phyloP scores from a whole-genome alignment of 2,113 vertebrate species.

The Psittacara wagleri region DNA sequence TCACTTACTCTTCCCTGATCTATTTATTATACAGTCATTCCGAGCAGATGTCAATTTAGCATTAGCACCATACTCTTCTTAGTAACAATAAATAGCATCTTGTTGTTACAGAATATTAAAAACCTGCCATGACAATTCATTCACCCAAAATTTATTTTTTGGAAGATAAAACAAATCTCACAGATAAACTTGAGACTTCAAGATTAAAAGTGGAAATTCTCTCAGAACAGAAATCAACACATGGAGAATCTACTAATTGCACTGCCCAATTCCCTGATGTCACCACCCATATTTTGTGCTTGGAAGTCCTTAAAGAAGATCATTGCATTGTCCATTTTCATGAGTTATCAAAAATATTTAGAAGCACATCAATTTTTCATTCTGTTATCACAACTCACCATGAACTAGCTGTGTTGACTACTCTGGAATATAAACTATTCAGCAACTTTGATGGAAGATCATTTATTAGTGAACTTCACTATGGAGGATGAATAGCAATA shows the following conservation, averaged over 20 bases:
- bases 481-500: neutral
- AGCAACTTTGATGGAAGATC: neutral
- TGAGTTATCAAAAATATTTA: neutral
- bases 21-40: neutral
- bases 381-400: neutral
- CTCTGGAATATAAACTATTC: neutral
- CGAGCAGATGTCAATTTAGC: neutral
- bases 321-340: neutral
- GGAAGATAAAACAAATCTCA: neutral
- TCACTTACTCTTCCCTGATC: neutral
- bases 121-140: neutral
- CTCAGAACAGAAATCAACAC: neutral
- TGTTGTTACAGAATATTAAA: neutral
- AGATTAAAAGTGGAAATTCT: neutral
- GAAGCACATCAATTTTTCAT: neutral
- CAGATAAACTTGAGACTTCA: neutral
- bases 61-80: neutral
- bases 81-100: neutral
- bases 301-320: neutral
- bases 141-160: neutral
- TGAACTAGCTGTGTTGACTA: neutral
- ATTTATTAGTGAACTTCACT: neutral
- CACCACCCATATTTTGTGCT: neutral
- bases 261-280: neutral
- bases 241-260: neutral